Evolutionary conservation across 2,797 vertebrate species (phyloP), one percentile per base, ranked within the genome.

Genomic region (Megaceryle alcyon): DNA sequence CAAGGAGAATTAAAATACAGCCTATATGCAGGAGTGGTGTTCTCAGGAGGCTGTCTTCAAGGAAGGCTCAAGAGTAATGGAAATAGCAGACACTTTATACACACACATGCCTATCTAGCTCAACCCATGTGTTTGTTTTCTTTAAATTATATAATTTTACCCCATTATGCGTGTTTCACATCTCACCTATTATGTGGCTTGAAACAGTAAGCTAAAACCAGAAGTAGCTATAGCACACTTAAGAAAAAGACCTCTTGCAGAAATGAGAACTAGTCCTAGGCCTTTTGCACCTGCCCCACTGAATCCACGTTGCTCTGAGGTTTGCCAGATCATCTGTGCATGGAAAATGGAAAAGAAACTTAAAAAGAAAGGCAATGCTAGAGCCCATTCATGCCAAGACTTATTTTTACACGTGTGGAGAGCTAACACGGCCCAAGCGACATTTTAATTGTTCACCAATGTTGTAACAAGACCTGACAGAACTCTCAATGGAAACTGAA

Each of bases 181-280:
- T 65, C 82, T 82, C 63, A 61, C 8, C 20, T 57, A 60, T 13
- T 7, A 33, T 2, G 4, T 7, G 4, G 35, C 53, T 82, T 76
- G 75, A 71, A 71, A 63, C 2, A 78, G 20, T 6, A 53, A 78
- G 29, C 29, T 82, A 49, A 84, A 63, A 29, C 2, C 37, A 59
- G 33, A 12, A n/a, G 14, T 37, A 49, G 5, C 18, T 33, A 33
- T 0, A 80, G 31, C 28, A 77, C 1, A 0, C 25, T n/a, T 72
- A 43, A 60, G 22, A 37, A 82, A 82, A 65, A 37, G 29, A 25
- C 25, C 33, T 20, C 46, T 69, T 31, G 5, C 2, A 72, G 25
- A 66, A 91, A 13, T 16, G 3, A 39, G 41, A 91, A 88, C 16
- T 29, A 64, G 35, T 61, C 63, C 48, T 39, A 26, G 6, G 53